Base-by-base conservation (phyloP, 2,888 invertebrate species). In the Diarsia mendica region DNA sequence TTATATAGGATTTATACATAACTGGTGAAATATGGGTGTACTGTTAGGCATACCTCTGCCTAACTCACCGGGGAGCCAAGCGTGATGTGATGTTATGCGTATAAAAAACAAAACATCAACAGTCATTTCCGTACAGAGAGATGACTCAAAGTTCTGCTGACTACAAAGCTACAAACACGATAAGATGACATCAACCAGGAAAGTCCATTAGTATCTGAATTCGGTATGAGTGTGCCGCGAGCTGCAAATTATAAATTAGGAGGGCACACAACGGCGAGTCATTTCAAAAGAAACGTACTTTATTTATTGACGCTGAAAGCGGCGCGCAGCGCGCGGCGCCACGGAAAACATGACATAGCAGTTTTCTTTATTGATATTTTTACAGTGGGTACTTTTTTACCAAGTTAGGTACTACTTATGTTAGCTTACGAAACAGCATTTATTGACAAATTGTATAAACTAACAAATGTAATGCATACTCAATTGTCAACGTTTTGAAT, bases 281-380 rank as follows among this genome's bases (percentile, higher is more conserved):
- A 64, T 67, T 77, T 70, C 75, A 77, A 80, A 71, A 67, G 65
- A 77, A 63, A 60, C 66, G 51, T 67, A 67, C 63, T 53, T 68
- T 84, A 68, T 80, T 68, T 80, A 72, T 44, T n/a, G 61, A 63
- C 61, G 46, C 64, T 48, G 58, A 51, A 80, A 66, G 77, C 72
- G 49, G 33, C 63, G 11, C 39, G 73, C 55, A 4, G 58, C 66
- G 39, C 79, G 85, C 77, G 73, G 69, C 81, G 84, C 77, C 82
- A 72, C 72, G 80, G 82, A 84, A 85, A 83, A 85, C 86, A 86
- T 91, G 90, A 90, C 88, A 82, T 83, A 79, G 89, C 89, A 85
- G 76, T 86, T 88, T 89, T 80, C 71, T 76, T 83, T 82, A 88
- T 87, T 89, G 78, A 87, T 89, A 86, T 73, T 81, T 79, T 58